Percentiles rank a stretch among this genome's conserved stretches.
phyloP scores from a whole-genome alignment of 2,113 vertebrate species.

The Clarias macrocephalus region DNA sequence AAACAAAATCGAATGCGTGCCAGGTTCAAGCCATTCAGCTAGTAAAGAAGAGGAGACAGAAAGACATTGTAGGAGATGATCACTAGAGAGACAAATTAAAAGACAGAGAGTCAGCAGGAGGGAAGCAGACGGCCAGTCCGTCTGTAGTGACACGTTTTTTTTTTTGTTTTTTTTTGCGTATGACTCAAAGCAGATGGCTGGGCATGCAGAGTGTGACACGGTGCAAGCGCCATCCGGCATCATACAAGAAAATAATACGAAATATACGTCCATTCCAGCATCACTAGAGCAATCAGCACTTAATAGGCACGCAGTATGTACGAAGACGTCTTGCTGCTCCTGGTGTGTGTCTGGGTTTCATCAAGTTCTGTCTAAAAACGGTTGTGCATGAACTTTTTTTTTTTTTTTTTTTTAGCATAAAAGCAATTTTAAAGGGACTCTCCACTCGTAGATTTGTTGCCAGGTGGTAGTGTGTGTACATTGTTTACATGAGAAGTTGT shows the following conservation, averaged over 20 bases:
- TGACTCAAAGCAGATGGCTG: constrained; percentile 41
- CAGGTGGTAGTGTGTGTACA: not conserved
- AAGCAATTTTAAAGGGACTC: not conserved
- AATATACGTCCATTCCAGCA: not conserved
- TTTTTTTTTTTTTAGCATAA: not conserved
- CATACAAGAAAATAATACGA: constrained; percentile 13
- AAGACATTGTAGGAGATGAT: not conserved
- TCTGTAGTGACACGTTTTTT: constrained; percentile 39
- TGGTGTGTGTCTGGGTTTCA: not conserved
- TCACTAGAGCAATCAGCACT: not conserved
- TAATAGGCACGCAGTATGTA: not conserved
- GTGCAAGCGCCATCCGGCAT: not conserved
- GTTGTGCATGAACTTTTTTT: not conserved
- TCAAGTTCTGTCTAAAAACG: not conserved
- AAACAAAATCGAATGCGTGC: not conserved
- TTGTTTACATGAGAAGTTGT: not conserved
- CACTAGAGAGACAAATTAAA: not conserved
- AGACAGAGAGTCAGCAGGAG: not conserved
- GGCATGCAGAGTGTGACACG: constrained; percentile 25
- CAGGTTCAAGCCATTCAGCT: not conserved
- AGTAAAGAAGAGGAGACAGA: constrained; percentile 10
- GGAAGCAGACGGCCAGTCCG: constrained; percentile 25
- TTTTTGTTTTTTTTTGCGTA: not conserved
- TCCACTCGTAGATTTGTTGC: not conserved
- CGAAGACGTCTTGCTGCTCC: not conserved